A percentile compares a stretch with the other conserved stretches of the same genome.
Conservation (phyloP, 2,797 vertebrate genomes). For the Xenopus petersii region DNA sequence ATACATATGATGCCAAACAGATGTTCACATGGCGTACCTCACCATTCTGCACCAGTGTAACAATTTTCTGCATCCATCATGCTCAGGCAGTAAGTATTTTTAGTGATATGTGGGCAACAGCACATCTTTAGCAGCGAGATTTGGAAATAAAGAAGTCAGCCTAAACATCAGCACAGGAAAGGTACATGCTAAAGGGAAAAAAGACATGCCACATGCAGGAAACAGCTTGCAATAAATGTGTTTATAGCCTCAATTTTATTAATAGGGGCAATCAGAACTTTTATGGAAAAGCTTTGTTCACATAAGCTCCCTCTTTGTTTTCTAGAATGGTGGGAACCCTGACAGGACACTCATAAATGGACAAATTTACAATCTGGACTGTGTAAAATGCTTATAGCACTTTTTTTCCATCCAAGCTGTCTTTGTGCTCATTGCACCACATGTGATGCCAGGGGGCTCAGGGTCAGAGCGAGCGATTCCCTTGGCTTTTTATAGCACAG, state of each 20-base stretch:
- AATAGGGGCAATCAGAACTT: constrained; percentile 57
- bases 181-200: constrained; percentile 20
- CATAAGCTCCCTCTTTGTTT: constrained; percentile 57
- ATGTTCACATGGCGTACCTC: no score
- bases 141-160: no score
- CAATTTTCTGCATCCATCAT: no score
- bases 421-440: constrained; percentile 62
- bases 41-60: no score
- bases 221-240: constrained; percentile 53
- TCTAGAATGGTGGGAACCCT: constrained; percentile 58
- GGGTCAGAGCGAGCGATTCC: constrained; percentile 59
- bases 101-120: no score
- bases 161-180: constrained; percentile 26
- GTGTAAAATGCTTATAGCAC: constrained; percentile 59
- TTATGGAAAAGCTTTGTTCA: constrained; percentile 58
- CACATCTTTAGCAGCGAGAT: no score
- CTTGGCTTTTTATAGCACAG: constrained; percentile 49
- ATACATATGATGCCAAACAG: no score
- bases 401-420: constrained; percentile 54
- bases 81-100: no score
- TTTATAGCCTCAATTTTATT: constrained; percentile 60
- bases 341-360: constrained; percentile 62
- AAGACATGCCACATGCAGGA: constrained; percentile 41
- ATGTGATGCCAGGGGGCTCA: constrained; percentile 58
- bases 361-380: constrained; percentile 66